Evolutionary conservation across 2,797 vertebrate species (phyloP), one percentile per base, ranked within the genome.

Genomic region (Pangasius krempfi): DNA sequence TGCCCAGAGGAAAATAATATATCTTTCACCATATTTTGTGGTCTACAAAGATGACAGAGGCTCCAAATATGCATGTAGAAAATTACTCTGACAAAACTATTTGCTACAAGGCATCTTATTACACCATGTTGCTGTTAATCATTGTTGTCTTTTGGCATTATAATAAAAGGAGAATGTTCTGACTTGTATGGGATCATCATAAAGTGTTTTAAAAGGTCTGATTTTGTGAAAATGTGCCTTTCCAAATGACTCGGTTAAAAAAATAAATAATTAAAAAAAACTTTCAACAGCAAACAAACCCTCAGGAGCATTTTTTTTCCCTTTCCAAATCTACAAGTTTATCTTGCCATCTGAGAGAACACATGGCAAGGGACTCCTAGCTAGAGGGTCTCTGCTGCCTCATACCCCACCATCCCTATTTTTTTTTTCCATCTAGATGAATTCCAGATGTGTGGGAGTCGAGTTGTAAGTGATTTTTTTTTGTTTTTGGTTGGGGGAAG

Each of bases 371-470:
- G 95, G 93, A 94, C 64, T 93, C 88, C 93, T 91, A 93, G 93
- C 94, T 93, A 94, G 93, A 92, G 93, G 87, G 92, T 91, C 93
- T 90, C 60, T 92, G 95, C 94, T 92, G 8, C 14, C 92, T 95
- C 94, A 94, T 87, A 91, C 89, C 92, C 94, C 93, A 93, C 22
- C 87, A 90, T 90, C 0, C 60, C 30, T 27, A 47, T 8, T 47
- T 1, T 27, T 70, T 87, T 84, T 87, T 85, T 22, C 47, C 5
- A 3, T 72, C 5, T 84, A 92, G 96, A 97, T 97, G 95, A 96
- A 93, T 96, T 97, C 97, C 97, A 98, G 97, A 98, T 97, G 97
- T 97, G 92, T 91, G 90, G 91, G 82, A 52, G 82, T 22, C 92
- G 91, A 94, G 94, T 40, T 90, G 8, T 96, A 93, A 95, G 94